phyloP scores from a whole-genome alignment of 2,888 invertebrate genomes.

The Bibio marci region DNA sequence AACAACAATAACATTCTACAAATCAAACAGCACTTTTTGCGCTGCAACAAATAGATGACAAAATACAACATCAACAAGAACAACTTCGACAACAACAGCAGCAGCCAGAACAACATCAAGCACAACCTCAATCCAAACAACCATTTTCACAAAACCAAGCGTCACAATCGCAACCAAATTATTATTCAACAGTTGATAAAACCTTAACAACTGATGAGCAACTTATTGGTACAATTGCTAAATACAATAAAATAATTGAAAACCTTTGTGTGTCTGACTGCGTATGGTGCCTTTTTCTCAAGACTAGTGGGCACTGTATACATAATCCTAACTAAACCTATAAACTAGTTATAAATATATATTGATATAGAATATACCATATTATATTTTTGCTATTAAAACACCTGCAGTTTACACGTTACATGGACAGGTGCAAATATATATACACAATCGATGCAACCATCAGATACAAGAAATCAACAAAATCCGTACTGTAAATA shows the following conservation, averaged over 20 bases:
- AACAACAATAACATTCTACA: slow-evolving; percentile 13
- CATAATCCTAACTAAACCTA: no score
- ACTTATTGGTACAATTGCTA: not conserved
- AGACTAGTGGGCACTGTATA: no score
- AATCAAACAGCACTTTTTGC: not conserved
- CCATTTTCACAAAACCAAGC: no score
- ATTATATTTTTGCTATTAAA: slow-evolving; percentile 12
- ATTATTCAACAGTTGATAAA: no score
- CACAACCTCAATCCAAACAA: slow-evolving; percentile 18
- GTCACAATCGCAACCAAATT: no score
- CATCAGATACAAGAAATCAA: slow-evolving; percentile 47
- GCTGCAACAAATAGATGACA: not conserved
- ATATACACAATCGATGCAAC: slow-evolving; percentile 80
- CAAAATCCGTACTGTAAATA: slow-evolving; percentile 41
- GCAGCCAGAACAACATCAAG: slow-evolving; percentile 6
- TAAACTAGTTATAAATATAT: no score
- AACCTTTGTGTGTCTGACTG: slow-evolving; percentile 8
- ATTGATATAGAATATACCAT: no score
- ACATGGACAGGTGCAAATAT: slow-evolving; percentile 85
- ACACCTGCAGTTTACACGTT: slow-evolving; percentile 33
- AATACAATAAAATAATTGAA: not conserved
- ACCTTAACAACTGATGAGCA: not conserved
- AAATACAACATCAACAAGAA: slow-evolving; percentile 6
- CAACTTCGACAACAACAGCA: slow-evolving; percentile 13
- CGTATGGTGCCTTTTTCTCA: no score